phyloP scores from a whole-genome alignment of 2,797 vertebrate species.

The Danio tinwini region DNA sequence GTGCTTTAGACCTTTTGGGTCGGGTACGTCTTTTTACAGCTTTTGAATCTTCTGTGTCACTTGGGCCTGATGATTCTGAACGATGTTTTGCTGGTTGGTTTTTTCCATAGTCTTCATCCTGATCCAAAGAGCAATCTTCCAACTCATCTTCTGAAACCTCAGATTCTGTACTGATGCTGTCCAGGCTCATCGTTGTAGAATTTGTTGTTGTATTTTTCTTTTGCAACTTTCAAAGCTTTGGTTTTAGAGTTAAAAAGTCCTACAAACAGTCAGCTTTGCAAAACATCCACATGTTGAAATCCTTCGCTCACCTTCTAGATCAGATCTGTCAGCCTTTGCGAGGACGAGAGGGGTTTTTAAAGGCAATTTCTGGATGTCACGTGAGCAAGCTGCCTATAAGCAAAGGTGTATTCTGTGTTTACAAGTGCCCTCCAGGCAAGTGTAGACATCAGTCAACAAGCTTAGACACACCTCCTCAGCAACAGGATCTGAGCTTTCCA shows the following conservation, averaged over 20 bases:
- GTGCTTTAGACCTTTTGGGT: constrained; percentile 88
- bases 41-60: constrained; percentile 71
- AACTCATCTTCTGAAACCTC: constrained; percentile 80
- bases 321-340: constrained; percentile 56
- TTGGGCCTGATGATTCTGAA: constrained; percentile 64
- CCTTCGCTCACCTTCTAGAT: constrained; percentile 21
- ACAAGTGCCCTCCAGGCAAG: constrained; percentile 62
- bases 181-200: constrained; percentile 63
- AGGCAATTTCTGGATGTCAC: constrained; percentile 67
- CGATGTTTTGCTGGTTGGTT: constrained; percentile 61
- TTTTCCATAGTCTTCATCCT: constrained; percentile 63
- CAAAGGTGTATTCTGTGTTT: constrained; percentile 63
- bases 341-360: constrained; percentile 58
- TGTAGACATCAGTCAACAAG: constrained; percentile 54
- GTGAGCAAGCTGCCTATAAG: constrained; percentile 61
- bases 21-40: constrained; percentile 78
- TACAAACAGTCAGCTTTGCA: neutral
- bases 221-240: neutral
- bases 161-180: constrained; percentile 63
- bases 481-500: constrained; percentile 25
- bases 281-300: constrained; percentile 14
- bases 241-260: neutral
- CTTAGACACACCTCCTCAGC: constrained; percentile 57
- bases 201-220: no score
- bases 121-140: constrained; percentile 67